Base-by-base conservation (phyloP, 1,140 invertebrate genomes). In the Panagrolaimus sp. region DNA sequence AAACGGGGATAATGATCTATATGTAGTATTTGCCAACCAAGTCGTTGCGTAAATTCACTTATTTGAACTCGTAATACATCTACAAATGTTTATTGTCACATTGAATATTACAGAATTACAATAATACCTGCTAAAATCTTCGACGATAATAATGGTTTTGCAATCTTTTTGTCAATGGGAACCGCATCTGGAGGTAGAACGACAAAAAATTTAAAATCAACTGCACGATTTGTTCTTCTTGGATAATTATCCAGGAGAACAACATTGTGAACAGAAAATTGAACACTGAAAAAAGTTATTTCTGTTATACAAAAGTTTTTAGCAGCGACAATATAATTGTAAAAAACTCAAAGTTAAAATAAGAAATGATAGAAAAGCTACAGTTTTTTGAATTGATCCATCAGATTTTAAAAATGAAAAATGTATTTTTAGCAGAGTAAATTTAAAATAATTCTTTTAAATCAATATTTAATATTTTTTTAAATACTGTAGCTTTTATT, bases 171-270 rank as follows among this genome's bases (percentile, higher is more conserved):
- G n/a, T 31, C 79, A 27, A 66, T 66, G 5, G 75, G n/a, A 5
- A 42, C 46, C 14, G 72, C 62, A 25, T 76, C 75, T 14, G 74
- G 73, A 5, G 74, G 74, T 13, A 78, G 23, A 46, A 76, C 76
- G 44, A 76, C 70, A 46, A 71, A 76, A 44, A 78, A 76, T 9
- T 76, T 73, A 65, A 76, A 76, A 25, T 74, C 63, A 5, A 75
- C 44, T 9, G 64, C 64, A 16, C 76, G 44, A 45, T 76, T 65
- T 51, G 67, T 63, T 9, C 74, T 66, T 11, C 67, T 46, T 46
- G 74, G 74, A 53, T 68, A 76, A 16, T 72, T 66, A 38, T 76
- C 74, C 43, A 76, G 45, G 7, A 76, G 27, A 20, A 76, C 74
- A 11, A 76, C 67, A 42, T 78, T 73, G 44, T 79, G 57, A 23